Base-by-base conservation (phyloP, 2,888 invertebrate genomes). In the Schizaphis graminum region DNA sequence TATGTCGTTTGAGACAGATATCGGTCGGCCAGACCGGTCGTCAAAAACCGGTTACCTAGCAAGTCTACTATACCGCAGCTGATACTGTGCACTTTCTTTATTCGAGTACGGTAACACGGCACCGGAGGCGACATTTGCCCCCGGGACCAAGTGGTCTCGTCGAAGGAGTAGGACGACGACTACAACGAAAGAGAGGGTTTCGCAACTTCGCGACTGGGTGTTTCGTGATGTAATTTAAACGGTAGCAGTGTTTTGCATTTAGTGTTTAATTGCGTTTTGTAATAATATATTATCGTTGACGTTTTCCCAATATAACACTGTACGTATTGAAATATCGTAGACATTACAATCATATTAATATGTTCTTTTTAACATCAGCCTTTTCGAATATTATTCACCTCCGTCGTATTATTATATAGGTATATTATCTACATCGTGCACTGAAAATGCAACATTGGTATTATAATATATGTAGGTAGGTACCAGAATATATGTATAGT, bases 171-270 rank as follows among this genome's bases (percentile, higher is more conserved):
- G 53, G 41, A 41, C 16, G 53, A 85, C 16, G 84, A 91, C 3
- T 35, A 84, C 53, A 11, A 53, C 84, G 53, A 35, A 53, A 56
- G n/a, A 91, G 16, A 49, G 61, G 49, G 67, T 92, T 92, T 87
- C 92, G 67, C 49, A 92, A 92, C 61, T 35, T 41, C 3, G 41
- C 8, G 61, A 21, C 87, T 41, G 87, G 92, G 87, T 56, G 61
- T 87, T 87, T 61, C 28, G 49, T 92, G 87, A 87, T 67, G 87
- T 61, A 87, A 87, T 87, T 35, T 53, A 61, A 87, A 92, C 92
- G 87, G 92, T 87, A 92, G 92, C 92, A 53, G 56, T 8, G 47
- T 61, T 87, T 92, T 61, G 91, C 86, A 61, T 91, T 91, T 92
- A 57, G n/a, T 35, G 86, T 86, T 92, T n/a, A 47, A 87, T 86